Base-by-base conservation (phyloP, 2,888 invertebrate genomes). In the Papilio protenor region DNA sequence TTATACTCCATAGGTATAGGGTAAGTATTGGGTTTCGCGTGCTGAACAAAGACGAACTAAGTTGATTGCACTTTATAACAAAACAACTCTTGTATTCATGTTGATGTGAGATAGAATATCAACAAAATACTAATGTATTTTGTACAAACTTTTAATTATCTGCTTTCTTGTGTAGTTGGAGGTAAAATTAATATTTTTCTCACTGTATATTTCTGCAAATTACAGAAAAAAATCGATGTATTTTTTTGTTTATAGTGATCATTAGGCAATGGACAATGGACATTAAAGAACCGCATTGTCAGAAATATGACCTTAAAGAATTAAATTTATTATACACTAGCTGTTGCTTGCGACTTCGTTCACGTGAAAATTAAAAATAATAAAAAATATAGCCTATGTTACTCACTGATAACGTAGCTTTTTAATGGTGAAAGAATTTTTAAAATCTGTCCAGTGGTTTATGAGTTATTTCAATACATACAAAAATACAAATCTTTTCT, bases 31-130 rank as follows among this genome's bases (percentile, higher is more conserved):
- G 55, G 55, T 66, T 16, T 71, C 71, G 12, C 18, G 16, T 23
- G 16, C 18, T 33, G 55, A 52, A 55, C 47, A 55, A 33, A 33
- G 55, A 33, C 16, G 33, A 18, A 33, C 71, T 10, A 27, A 72
- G 72, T 72, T 52, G 33, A 72, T 55, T 72, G 72, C 55, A 72
- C 55, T 72, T 33, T n/a, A 72, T 72, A 72, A 52, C 33, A 66
- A 66, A 66, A 66, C 66, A 66, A 40, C 14, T 59, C 21, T 59
- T 59, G 57, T 23, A 59, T 23, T 11, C 12, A 21, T 21, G 27
- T 27, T 27, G 40, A 6, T 16, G 61, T 16, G 27, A 61, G 27
- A 61, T 23, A 61, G 3, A 16, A 6, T 61, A 4, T 16, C 16
- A 61, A 27, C 27, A 61, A 61, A 1, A 61, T 4, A 21, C 14